Evolutionary conservation across 2,888 invertebrate genomes (phyloP), one percentile per base, ranked within the genome.

Genomic region (Gnatocerus cornutus): DNA sequence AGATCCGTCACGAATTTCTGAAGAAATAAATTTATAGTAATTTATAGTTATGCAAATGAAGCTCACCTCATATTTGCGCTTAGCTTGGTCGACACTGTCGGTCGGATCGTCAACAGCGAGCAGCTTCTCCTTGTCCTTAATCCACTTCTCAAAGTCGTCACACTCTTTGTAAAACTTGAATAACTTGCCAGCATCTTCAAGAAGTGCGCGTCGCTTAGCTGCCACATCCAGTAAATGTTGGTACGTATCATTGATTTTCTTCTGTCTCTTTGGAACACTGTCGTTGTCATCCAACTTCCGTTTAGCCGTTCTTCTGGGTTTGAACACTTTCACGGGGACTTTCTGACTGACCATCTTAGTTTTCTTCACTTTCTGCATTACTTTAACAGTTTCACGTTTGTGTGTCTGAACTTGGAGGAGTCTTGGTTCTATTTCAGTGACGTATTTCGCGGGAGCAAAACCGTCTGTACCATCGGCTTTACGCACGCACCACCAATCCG

Each of bases 401-500:
- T 94, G 91, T 1, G 94, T 93, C 84, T 93, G 92, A n/a, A 95
- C 91, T 86, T 92, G 87, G 1, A 94, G 93, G 0, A 95, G 90
- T 71, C 96, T 90, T 0, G 97, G 95, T 74, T 97, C 97, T 50
- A 96, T 90, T 85, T 97, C 97, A 30, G 93, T 90, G 9, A 99
- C 96, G 84, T 99, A 99, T 86, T 97, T 98, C 0, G 97, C 98
- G 0, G 99, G 99, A 2, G 99, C 98, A 85, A 98, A 99, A 0
- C 99, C 99, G 80, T 98, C 98, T 0, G 91, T 90, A 0, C 98
- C 94, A 81, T 95, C 96, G 0, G 92, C 91, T 84, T 96, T 96
- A 9, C 97, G 89, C n/a, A 98, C 95, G 78, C 96, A 96, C 99
- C 99, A 99, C 99, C 99, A 99, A 84, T 99, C 99, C 0, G 93